A percentile compares a stretch with the other conserved stretches of the same genome.
Evolutionary conservation across 2,797 vertebrate genomes (phyloP).

Genomic region (Odontamblyopus lacepedii): DNA sequence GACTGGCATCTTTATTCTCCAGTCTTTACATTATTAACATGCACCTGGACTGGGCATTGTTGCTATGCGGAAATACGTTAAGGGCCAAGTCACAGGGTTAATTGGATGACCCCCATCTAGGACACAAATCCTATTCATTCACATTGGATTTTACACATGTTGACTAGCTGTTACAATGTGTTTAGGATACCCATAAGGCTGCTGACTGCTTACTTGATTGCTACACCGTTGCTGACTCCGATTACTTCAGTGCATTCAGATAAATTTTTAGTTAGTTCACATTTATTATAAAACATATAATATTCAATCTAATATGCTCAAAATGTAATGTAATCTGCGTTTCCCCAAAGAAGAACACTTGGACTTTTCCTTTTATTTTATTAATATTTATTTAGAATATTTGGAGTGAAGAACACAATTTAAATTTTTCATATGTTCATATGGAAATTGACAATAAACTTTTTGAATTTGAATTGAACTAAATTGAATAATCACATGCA

Average conservation of each 20-base stretch:
- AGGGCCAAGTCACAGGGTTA: conserved; percentile 49
- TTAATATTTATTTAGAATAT: too few species aligned
- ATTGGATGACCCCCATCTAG: conserved; percentile 26
- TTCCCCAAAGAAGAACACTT: too few species aligned
- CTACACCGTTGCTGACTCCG: not conserved
- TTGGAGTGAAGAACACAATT: too few species aligned
- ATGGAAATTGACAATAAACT: too few species aligned
- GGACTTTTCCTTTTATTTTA: too few species aligned
- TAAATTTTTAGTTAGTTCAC: not conserved
- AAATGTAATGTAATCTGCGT: not conserved
- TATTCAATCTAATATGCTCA: not conserved
- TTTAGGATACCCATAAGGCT: not conserved
- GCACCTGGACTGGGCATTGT: conserved; percentile 51
- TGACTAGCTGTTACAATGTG: not conserved
- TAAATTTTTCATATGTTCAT: too few species aligned
- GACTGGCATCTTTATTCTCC: conserved; percentile 79
- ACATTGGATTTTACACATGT: conserved; percentile 9
- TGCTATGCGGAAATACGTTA: conserved; percentile 51
- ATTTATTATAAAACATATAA: not conserved
- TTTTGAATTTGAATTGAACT: too few species aligned
- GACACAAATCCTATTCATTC: conserved; percentile 10
- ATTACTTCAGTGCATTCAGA: not conserved
- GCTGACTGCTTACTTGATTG: not conserved
- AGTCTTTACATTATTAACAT: conserved; percentile 76
- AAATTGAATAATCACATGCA: not conserved